These are phyloP conservation scores for Zaprionus lachaisei DNA, from an alignment of 1,140 invertebrate species.

Conservation along the genomic window DNA sequence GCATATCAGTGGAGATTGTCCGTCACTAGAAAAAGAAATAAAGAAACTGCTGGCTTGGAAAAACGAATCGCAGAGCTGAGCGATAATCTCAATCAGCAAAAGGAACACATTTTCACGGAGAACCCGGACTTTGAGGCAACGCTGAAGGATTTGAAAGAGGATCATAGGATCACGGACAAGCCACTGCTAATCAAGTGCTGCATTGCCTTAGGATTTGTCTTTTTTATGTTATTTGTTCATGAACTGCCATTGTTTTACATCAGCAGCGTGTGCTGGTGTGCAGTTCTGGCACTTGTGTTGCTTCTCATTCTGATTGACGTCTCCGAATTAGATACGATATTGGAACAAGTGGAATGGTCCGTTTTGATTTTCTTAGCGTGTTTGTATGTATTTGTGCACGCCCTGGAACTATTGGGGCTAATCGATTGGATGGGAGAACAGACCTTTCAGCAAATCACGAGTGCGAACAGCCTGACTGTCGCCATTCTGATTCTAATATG, in stretches of 20 bases:
- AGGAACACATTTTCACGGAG: neutral
- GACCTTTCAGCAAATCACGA: slow-evolving; percentile 87
- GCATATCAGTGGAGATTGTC: neutral
- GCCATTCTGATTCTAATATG: slow-evolving; percentile 89
- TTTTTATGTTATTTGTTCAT: slow-evolving; percentile 85
- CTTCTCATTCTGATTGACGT: slow-evolving; percentile 87
- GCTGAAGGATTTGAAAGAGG: slow-evolving; percentile 14
- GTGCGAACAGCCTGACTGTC: slow-evolving; percentile 86
- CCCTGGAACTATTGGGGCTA: slow-evolving; percentile 88
- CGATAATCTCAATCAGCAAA: neutral
- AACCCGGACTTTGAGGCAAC: slow-evolving; percentile 56
- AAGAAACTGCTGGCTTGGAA: neutral
- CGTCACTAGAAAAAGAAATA: neutral
- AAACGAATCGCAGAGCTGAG: neutral
- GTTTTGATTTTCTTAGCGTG: slow-evolving; percentile 92
- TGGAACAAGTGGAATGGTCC: slow-evolving; percentile 90
- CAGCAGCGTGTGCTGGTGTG: slow-evolving; percentile 88
- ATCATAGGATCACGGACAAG: slow-evolving; percentile 86
- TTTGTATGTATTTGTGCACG: slow-evolving; percentile 92
- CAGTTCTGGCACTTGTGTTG: slow-evolving; percentile 88
- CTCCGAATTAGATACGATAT: slow-evolving; percentile 87
- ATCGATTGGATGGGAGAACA: slow-evolving; percentile 88
- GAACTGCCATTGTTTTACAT: slow-evolving; percentile 86
- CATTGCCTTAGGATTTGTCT: slow-evolving; percentile 87
- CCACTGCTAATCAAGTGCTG: slow-evolving; percentile 87